Percentiles rank a stretch among this genome's conserved stretches.
Conservation (phyloP, 2,113 vertebrate genomes). For the Notothenia rossii region DNA sequence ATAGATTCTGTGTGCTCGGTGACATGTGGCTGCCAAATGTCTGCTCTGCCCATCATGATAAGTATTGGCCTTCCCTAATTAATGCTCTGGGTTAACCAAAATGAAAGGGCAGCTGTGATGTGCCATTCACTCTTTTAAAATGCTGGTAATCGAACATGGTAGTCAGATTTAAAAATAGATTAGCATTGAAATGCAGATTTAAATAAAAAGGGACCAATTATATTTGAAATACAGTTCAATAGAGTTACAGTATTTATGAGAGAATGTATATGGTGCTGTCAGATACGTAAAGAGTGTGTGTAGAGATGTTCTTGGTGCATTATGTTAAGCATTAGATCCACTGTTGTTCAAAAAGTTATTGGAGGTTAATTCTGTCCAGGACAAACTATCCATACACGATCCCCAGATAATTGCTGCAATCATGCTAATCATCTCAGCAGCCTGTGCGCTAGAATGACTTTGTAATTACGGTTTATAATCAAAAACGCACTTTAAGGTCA, state of each 20-base stretch:
- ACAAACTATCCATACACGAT: constrained; percentile 27
- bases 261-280: background rate
- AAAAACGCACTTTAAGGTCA: constrained; percentile 48
- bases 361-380: constrained; percentile 7
- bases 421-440: constrained; percentile 30
- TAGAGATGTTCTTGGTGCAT: no score
- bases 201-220: background rate
- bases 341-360: constrained; percentile 23
- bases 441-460: constrained; percentile 29
- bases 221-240: background rate
- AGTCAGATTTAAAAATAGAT: constrained; percentile 4
- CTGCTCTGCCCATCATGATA: background rate
- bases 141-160: background rate
- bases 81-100: constrained; percentile 14
- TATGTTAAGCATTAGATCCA: background rate
- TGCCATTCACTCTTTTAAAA: constrained; percentile 16
- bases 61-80: constrained; percentile 10
- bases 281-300: no score
- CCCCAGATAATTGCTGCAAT: constrained; percentile 48
- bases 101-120: constrained; percentile 18
- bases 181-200: background rate
- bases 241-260: background rate
- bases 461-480: constrained; percentile 45
- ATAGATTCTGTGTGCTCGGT: background rate
- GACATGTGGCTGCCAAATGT: constrained; percentile 35